Evolutionary conservation across 2,888 invertebrate species (phyloP).

Genomic region (Macrophya annulata): DNA sequence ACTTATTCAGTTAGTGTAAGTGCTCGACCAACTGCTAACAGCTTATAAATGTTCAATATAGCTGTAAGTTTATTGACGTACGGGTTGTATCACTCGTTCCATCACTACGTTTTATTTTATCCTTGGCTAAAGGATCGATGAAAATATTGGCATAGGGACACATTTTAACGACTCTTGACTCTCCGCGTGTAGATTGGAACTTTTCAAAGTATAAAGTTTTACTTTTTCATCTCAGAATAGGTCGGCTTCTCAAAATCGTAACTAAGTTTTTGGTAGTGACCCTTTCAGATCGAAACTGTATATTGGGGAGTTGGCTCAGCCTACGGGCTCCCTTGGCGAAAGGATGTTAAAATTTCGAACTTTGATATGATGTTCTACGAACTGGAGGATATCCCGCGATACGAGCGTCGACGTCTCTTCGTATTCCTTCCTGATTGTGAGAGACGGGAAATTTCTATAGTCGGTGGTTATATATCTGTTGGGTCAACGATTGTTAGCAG

Average conservation of each 20-base stretch:
- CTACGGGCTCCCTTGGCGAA: slow-evolving; percentile 45
- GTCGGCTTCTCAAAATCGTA: slow-evolving; percentile 27
- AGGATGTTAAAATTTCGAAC: slow-evolving; percentile 50
- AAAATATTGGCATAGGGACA: neutral
- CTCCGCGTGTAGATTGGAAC: slow-evolving; percentile 16
- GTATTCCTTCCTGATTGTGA: slow-evolving; percentile 19
- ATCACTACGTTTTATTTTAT: neutral
- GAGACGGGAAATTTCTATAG: slow-evolving; percentile 7
- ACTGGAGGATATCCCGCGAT: slow-evolving; percentile 9
- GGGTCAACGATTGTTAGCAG: slow-evolving; percentile 50
- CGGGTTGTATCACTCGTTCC: neutral
- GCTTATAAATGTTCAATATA: neutral
- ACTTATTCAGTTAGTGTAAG: neutral
- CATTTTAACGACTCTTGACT: slow-evolving; percentile 12
- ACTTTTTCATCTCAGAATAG: slow-evolving; percentile 22
- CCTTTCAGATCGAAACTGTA: slow-evolving; percentile 44
- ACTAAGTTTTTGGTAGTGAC: slow-evolving; percentile 47
- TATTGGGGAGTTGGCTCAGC: slow-evolving; percentile 18
- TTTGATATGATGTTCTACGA: slow-evolving; percentile 40
- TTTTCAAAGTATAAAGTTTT: slow-evolving; percentile 19
- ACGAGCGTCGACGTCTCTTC: neutral
- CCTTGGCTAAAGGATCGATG: neutral
- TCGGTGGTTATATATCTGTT: slow-evolving; percentile 11
- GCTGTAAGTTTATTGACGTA: neutral
- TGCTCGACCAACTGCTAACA: neutral